Conservation (phyloP, 2,888 invertebrate species). For the Cryptocephalus moraei region DNA sequence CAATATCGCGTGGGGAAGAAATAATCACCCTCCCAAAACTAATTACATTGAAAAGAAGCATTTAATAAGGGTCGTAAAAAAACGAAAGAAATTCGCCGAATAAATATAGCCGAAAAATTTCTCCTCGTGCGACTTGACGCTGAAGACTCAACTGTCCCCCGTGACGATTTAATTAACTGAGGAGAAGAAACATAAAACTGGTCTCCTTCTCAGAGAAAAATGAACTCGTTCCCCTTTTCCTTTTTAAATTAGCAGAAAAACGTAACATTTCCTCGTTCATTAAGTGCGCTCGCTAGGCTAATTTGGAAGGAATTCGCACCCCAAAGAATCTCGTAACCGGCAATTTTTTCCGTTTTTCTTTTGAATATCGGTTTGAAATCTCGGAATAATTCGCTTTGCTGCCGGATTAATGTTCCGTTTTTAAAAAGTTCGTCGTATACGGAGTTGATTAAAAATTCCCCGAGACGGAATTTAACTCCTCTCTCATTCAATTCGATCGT, state of each 20-base stretch:
- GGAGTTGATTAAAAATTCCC: conserved; percentile 30
- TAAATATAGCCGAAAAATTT: neutral
- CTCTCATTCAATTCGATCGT: neutral
- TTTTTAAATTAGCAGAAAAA: conserved; percentile 40
- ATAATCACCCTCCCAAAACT: conserved; percentile 13
- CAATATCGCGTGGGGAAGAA: conserved; percentile 5
- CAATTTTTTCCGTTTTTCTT: conserved; percentile 24
- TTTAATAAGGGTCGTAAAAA: conserved; percentile 20
- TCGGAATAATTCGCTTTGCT: conserved; percentile 20
- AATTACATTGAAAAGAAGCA: conserved; percentile 16
- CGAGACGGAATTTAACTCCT: too few species aligned
- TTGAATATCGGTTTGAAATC: conserved; percentile 23
- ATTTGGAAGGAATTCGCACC: conserved; percentile 41
- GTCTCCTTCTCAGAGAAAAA: conserved; percentile 24
- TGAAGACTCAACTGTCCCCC: conserved; percentile 20
- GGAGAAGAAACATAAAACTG: conserved; percentile 27
- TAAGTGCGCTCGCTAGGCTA: conserved; percentile 38
- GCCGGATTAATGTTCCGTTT: conserved; percentile 29
- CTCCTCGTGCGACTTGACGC: too few species aligned
- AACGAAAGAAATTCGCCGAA: neutral
- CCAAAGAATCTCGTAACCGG: conserved; percentile 28
- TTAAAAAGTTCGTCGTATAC: conserved; percentile 19
- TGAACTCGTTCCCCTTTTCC: conserved; percentile 33
- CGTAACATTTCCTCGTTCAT: conserved; percentile 42
- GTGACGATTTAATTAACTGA: conserved; percentile 41